Conservation (phyloP, 2,888 invertebrate species). For the Cerastis leucographa region DNA sequence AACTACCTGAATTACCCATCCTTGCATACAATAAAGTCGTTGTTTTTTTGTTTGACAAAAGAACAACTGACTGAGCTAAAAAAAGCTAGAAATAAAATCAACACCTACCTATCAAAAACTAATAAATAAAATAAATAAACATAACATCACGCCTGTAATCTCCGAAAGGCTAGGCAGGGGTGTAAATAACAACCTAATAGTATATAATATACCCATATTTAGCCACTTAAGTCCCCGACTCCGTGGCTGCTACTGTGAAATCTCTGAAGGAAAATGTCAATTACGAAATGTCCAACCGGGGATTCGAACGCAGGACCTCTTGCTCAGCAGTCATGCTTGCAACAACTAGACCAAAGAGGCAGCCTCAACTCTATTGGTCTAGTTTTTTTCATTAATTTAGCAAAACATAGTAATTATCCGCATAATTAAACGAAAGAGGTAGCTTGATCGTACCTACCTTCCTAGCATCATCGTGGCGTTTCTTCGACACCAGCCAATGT, state of each 20-base stretch:
- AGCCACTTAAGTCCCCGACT: neutral
- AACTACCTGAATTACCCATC: neutral
- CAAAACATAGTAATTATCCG: neutral
- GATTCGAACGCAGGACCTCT: neutral
- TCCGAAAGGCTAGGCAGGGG: neutral
- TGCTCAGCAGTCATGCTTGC: neutral
- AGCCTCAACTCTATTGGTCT: neutral
- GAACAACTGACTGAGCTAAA: neutral
- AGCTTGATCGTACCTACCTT: constrained; percentile 77
- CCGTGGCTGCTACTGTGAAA: neutral
- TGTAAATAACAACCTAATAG: neutral
- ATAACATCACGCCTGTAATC: neutral
- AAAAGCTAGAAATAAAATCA: neutral
- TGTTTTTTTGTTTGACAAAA: neutral
- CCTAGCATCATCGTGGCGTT: constrained; percentile 92
- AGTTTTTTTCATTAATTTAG: neutral
- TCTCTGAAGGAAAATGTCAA: neutral
- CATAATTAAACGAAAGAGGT: neutral
- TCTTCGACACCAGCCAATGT: constrained; percentile 94
- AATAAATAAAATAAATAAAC: no score
- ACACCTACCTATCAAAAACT: no score
- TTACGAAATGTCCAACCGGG: neutral
- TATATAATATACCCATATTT: neutral
- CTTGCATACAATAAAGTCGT: neutral
- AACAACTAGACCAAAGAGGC: neutral